Base-by-base conservation (phyloP, 2,888 invertebrate genomes). In the Cantharis lateralis region DNA sequence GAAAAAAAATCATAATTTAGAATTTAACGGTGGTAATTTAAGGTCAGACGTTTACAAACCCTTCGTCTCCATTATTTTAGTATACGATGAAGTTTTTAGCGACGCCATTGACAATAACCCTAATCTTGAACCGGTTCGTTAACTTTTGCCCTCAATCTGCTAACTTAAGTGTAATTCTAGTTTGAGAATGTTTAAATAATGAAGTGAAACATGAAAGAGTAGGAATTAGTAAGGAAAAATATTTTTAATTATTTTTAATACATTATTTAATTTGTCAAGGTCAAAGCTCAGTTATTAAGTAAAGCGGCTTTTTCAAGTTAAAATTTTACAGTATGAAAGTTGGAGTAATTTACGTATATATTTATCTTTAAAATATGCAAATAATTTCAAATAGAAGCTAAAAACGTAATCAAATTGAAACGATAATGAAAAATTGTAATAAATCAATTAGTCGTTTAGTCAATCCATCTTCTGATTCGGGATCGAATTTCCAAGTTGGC, bases 41-140 rank as follows among this genome's bases (percentile, higher is more conserved):
- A 68, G 62, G 62, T 62, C 28, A 68, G 69, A 69, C 63, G 69
- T 63, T 70, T 74, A 63, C 64, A 74, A 48, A 48, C 20, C 18
- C 70, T 64, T 32, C 74, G 70, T 71, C 71, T 61, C 68, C 71
- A 75, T 71, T 71, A 75, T 75, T 75, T 75, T 71, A 71, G 75
- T 61, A 75, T 68, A 69, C 70, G 71, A 75, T 75, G 71, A 75
- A 75, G 75, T 75, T 75, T 75, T 75, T 75, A 75, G 75, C 71
- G 68, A 75, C 75, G 70, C 71, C 68, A 71, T 75, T 71, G 75
- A 75, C 71, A 71, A 28, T 75, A 75, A 75, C 75, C 75, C 71
- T 75, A 71, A 75, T 75, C 75, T 71, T 69, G 71, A 71, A 68
- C 20, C 75, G 75, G 75, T 75, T 75, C 75, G 75, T 75, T 75